A percentile compares a stretch with the other conserved stretches of the same genome.
These are phyloP conservation scores for Choristoneura rosaceana DNA, from an alignment of 2,888 invertebrate genomes.

Conservation along the genomic window DNA sequence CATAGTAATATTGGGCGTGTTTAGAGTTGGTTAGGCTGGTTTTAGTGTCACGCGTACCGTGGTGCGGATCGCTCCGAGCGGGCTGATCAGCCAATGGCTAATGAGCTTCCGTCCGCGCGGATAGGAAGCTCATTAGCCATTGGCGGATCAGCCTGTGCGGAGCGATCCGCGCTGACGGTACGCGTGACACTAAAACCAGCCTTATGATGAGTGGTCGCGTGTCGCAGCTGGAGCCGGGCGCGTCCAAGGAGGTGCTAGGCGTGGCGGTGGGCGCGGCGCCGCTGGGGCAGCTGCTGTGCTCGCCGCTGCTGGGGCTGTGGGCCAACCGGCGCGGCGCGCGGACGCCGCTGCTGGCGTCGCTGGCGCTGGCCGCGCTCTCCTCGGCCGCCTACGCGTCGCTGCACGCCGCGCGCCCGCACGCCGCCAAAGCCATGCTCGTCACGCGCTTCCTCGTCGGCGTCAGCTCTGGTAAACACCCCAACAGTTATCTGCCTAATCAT, in stretches of 20 bases:
- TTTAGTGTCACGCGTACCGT: too few species aligned
- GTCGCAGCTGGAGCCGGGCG: conserved; percentile 90
- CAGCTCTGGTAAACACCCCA: conserved; percentile 87
- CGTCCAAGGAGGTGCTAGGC: conserved; percentile 93
- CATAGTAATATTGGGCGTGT: too few species aligned
- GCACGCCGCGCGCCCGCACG: conserved; percentile 87
- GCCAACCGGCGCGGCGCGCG: conserved; percentile 91
- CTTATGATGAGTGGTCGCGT: not conserved
- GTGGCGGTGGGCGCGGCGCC: conserved; percentile 94
- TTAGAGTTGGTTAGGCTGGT: too few species aligned
- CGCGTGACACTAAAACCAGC: too few species aligned
- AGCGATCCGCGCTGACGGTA: too few species aligned
- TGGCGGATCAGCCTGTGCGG: too few species aligned
- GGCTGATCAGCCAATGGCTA: too few species aligned
- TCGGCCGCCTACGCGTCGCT: conserved; percentile 91
- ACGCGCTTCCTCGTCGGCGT: conserved; percentile 93
- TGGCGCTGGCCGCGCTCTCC: conserved; percentile 89
- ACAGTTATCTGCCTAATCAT: too few species aligned
- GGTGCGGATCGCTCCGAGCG: too few species aligned
- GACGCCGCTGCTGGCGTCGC: conserved; percentile 88
- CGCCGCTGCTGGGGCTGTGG: conserved; percentile 94
- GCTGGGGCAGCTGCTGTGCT: conserved; percentile 94
- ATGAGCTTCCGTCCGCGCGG: too few species aligned
- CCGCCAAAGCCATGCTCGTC: conserved; percentile 90
- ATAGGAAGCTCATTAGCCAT: too few species aligned